Percentiles rank a stretch among this genome's conserved stretches.
Evolutionary conservation across 2,113 vertebrate genomes (phyloP).

Genomic region (Lamprologus ornatipinnis): DNA sequence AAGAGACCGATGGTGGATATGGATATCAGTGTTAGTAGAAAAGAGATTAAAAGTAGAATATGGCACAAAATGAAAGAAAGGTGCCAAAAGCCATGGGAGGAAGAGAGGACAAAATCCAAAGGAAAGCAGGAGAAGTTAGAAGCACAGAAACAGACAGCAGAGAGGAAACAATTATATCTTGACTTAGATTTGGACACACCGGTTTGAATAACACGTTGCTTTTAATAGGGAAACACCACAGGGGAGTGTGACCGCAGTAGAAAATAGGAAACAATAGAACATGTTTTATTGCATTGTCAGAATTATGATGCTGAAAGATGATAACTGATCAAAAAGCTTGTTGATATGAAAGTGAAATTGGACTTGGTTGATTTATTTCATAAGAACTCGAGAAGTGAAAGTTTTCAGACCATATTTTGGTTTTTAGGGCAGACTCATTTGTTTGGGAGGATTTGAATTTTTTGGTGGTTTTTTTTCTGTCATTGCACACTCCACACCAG

Average conservation of each 20-base stretch:
- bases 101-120: neutral
- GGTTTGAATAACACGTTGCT: rapidly evolving
- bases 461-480: neutral
- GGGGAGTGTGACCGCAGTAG: neutral
- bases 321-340: neutral
- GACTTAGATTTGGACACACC: neutral
- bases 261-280: neutral
- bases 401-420: neutral
- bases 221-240: neutral
- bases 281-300: neutral
- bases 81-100: neutral
- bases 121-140: neutral
- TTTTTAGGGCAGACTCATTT: neutral
- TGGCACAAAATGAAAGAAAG: neutral
- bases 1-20: neutral
- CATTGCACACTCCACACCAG: neutral
- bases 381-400: neutral
- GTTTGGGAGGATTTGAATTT: neutral
- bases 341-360: neutral
- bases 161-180: neutral
- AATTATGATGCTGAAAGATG: neutral
- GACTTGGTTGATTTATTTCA: neutral
- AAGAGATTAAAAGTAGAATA: neutral
- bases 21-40: neutral
- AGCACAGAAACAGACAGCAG: rapidly evolving